Evolutionary conservation across 2,888 invertebrate genomes (phyloP).

Genomic region (Xestobium rufovillosum): DNA sequence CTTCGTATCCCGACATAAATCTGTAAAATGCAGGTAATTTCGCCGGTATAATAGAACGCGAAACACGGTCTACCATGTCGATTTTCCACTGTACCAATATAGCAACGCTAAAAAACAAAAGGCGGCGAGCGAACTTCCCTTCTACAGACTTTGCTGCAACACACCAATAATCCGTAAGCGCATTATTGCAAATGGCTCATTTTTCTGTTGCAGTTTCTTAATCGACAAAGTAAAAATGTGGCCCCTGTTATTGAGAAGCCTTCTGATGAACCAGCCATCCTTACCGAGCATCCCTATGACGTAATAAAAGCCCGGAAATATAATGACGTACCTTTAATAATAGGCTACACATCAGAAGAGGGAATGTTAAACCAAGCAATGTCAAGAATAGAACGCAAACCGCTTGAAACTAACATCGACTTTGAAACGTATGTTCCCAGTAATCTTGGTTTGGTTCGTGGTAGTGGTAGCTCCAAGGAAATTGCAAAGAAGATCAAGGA

Average conservation of each 20-base stretch:
- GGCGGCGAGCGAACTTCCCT: too few relatives aligned
- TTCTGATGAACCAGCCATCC: conserved; percentile 28
- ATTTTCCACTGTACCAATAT: too few relatives aligned
- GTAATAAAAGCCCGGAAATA: conserved; percentile 33
- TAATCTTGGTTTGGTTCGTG: conserved; percentile 27
- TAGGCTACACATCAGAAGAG: conserved; percentile 37
- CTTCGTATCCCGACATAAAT: too few relatives aligned
- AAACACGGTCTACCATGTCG: too few relatives aligned
- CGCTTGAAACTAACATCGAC: conserved; percentile 20
- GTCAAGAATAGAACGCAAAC: conserved; percentile 19
- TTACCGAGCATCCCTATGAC: conserved; percentile 33
- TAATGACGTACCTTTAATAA: conserved; percentile 38
- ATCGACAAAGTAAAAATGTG: too few relatives aligned
- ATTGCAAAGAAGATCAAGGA: conserved; percentile 41
- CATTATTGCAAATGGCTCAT: too few relatives aligned
- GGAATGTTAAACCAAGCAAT: conserved; percentile 35
- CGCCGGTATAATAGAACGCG: too few relatives aligned
- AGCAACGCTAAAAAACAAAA: too few relatives aligned
- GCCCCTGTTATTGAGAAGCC: conserved; percentile 29
- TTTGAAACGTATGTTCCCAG: conserved; percentile 30
- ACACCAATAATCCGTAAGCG: too few relatives aligned
- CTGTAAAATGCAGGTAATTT: too few relatives aligned
- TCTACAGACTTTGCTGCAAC: too few relatives aligned
- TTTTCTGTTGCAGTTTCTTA: neutral
- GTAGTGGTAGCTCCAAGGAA: conserved; percentile 26